Percentiles rank a stretch among this genome's conserved stretches.
phyloP scores from a whole-genome alignment of 2,888 invertebrate genomes.

The Calephelis perditalis region DNA sequence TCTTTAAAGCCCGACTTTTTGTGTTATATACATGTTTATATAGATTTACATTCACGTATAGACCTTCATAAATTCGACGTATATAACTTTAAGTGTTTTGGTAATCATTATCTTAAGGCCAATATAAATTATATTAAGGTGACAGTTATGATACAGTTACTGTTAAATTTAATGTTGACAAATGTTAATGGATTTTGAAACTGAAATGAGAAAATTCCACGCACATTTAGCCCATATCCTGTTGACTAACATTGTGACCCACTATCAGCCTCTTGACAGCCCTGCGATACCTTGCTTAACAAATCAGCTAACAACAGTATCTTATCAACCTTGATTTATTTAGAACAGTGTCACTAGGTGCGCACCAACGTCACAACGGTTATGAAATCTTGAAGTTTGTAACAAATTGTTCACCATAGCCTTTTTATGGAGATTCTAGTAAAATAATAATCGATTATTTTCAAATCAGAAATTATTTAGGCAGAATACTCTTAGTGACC shows the following conservation, averaged over 20 bases:
- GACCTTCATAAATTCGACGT: no score
- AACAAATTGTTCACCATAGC: no score
- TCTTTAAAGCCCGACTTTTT: no score
- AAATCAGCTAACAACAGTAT: slow-evolving; percentile 46
- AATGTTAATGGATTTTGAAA: background rate
- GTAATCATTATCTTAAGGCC: no score
- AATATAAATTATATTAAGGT: background rate
- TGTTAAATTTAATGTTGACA: background rate
- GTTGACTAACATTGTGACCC: slow-evolving; percentile 26
- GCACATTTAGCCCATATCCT: slow-evolving; percentile 23
- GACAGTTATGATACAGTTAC: background rate
- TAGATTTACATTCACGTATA: no score
- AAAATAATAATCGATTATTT: no score
- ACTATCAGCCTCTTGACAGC: slow-evolving; percentile 35
- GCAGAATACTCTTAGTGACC: no score
- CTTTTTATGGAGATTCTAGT: no score
- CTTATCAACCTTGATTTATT: slow-evolving; percentile 59
- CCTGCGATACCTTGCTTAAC: slow-evolving; percentile 36
- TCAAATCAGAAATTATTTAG: no score
- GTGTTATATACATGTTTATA: no score
- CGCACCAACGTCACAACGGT: slow-evolving; percentile 28
- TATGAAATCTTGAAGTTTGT: slow-evolving; percentile 28
- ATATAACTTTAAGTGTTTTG: no score
- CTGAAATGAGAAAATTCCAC: background rate
- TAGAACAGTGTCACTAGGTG: slow-evolving; percentile 46